Evolutionary conservation across 2,113 vertebrate species (phyloP), one percentile per base, ranked within the genome.

Genomic region (Pterophyllum scalare): DNA sequence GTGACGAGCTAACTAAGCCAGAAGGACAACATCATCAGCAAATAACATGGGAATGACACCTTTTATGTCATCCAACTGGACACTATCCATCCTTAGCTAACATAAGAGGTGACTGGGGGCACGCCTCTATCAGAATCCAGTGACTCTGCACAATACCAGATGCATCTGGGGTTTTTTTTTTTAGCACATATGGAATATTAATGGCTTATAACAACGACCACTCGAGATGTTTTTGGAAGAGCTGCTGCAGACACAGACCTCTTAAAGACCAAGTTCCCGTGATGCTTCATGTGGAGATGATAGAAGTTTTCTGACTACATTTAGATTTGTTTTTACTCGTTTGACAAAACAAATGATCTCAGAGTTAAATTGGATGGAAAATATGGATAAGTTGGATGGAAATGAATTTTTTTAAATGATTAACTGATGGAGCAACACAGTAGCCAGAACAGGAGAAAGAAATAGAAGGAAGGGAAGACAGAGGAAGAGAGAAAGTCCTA

Each of bases 31-130:
- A 80, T 83, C 65, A 79, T 75, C 70, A 76, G 65, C 22, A 81
- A 77, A 80, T 78, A 86, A 74, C 40, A 76, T 26, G 81, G 79
- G 33, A 28, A 86, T 54, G 33, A n/a, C 46, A 62, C 35, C 26
- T 75, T 72, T 84, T 61, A 86, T 74, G 64, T 85, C 79, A 80
- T 84, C 72, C 76, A 89, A 43, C 43, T 79, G 81, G 83, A 89
- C 54, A 20, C 22, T 7, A 3, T 76, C 79, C 81, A 78, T 43
- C 46, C 54, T 19, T 79, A 22, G 4, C 77, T 58, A 79, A 86
- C 65, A 65, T 24, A 15, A 80, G 77, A 87, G 13, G 61, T 54
- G 49, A 65, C 64, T 14, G 54, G 38, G 10, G 43, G 14, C 24
- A 72, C 15, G 28, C 28, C 24, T 15, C 28, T 70, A 70, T 70